phyloP scores from a whole-genome alignment of 2,113 vertebrate species.

The Connochaetes taurinus region DNA sequence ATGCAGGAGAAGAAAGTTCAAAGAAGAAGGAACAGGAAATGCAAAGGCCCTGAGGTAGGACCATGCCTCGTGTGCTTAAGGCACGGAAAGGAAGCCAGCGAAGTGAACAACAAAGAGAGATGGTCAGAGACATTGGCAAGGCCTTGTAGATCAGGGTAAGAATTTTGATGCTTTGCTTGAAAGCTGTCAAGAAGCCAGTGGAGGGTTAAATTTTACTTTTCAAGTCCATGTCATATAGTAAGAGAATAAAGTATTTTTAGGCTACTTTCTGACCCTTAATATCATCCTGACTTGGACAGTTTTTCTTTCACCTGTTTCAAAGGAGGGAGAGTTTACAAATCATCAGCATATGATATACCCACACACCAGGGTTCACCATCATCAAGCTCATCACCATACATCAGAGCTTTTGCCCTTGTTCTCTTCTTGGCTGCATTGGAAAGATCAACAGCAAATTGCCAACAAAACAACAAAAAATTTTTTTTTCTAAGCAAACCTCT shows the following conservation, averaged over 20 bases:
- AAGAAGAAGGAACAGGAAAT: neutral
- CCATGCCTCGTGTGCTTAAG: neutral
- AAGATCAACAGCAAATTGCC: conserved; percentile 59
- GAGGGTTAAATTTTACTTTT: neutral
- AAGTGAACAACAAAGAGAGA: neutral
- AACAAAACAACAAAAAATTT: neutral
- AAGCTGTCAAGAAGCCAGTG: neutral
- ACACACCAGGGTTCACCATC: neutral
- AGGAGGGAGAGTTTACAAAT: neutral
- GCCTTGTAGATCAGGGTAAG: neutral
- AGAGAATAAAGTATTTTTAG: neutral
- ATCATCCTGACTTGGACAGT: neutral
- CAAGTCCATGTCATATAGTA: neutral
- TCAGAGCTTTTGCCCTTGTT: neutral
- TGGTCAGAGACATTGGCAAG: neutral
- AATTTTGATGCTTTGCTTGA: neutral
- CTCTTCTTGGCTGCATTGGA: neutral
- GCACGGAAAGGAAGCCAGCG: neutral
- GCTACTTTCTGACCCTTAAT: neutral
- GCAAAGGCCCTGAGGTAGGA: neutral
- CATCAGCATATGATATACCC: rapidly evolving
- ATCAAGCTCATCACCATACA: neutral
- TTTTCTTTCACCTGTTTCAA: neutral
- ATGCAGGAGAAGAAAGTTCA: neutral
- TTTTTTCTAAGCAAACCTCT: conserved; percentile 41